Evolutionary conservation across 2,888 invertebrate genomes (phyloP).

Genomic region (Lasioglossum morio): DNA sequence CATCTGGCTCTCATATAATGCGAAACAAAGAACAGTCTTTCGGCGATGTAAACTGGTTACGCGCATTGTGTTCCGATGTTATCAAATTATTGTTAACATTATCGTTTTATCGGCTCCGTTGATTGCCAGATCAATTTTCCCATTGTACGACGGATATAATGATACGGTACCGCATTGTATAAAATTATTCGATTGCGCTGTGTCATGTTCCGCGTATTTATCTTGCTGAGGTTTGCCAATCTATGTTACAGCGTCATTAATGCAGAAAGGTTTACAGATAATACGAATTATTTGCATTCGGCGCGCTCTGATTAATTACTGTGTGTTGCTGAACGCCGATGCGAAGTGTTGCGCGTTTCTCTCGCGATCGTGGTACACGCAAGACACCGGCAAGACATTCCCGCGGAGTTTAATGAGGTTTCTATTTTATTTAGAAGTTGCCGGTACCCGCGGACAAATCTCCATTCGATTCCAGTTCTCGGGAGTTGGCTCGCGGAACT

Average conservation of each 20-base stretch:
- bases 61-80: background rate
- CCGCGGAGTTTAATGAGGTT: background rate
- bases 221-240: background rate
- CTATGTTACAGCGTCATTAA: background rate
- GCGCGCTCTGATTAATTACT: background rate
- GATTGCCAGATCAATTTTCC: background rate
- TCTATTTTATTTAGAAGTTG: constrained; percentile 9
- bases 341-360: background rate
- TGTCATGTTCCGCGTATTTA: background rate
- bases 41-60: background rate
- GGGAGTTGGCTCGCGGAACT: background rate
- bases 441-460: background rate
- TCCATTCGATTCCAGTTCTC: background rate
- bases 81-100: background rate
- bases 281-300: background rate
- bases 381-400: background rate
- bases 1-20: background rate
- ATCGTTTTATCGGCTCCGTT: background rate
- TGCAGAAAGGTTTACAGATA: background rate
- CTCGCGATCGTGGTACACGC: background rate
- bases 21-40: background rate
- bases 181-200: background rate
- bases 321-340: background rate
- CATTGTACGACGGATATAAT: background rate
- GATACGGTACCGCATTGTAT: background rate